Conservation (phyloP, 1,140 invertebrate species). For the Philopotamus ludificatus region DNA sequence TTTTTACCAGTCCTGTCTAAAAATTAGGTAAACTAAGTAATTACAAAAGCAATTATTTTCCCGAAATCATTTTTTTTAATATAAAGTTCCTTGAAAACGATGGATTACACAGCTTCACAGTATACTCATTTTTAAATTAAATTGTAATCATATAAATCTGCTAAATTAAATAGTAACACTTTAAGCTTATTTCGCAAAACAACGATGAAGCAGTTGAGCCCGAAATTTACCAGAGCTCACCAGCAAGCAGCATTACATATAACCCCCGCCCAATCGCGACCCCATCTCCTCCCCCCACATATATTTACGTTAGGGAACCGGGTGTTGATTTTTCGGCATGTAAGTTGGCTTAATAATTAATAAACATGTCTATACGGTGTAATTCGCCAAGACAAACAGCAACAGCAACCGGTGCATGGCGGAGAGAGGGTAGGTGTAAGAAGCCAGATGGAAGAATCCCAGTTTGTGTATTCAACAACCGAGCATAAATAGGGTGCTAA, state of each 20-base stretch:
- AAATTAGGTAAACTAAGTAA: too few relatives aligned
- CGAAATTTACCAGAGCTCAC: background rate
- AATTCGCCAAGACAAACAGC: conserved; percentile 36
- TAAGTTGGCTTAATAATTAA: conserved; percentile 38
- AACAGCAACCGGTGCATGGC: conserved; percentile 5
- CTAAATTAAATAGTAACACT: too few relatives aligned
- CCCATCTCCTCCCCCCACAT: background rate
- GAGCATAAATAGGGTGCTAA: conserved; percentile 34
- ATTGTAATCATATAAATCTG: too few relatives aligned
- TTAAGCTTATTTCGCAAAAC: too few relatives aligned
- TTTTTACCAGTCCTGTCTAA: too few relatives aligned
- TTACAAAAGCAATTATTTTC: too few relatives aligned
- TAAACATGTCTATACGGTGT: conserved; percentile 29
- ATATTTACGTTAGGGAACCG: background rate
- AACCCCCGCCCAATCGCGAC: background rate
- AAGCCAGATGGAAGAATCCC: conserved; percentile 11
- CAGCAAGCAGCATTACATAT: background rate
- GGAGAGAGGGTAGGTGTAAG: conserved; percentile 23
- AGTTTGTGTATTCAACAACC: background rate
- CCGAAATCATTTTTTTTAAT: too few relatives aligned
- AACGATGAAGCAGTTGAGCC: conserved; percentile 15
- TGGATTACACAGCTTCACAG: too few relatives aligned
- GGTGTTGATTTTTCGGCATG: conserved; percentile 26
- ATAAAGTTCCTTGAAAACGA: too few relatives aligned
- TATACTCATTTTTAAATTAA: too few relatives aligned